Percentiles rank a stretch among this genome's conserved stretches.
Conservation (phyloP, 2,797 vertebrate genomes). For the Amniataba percoides region DNA sequence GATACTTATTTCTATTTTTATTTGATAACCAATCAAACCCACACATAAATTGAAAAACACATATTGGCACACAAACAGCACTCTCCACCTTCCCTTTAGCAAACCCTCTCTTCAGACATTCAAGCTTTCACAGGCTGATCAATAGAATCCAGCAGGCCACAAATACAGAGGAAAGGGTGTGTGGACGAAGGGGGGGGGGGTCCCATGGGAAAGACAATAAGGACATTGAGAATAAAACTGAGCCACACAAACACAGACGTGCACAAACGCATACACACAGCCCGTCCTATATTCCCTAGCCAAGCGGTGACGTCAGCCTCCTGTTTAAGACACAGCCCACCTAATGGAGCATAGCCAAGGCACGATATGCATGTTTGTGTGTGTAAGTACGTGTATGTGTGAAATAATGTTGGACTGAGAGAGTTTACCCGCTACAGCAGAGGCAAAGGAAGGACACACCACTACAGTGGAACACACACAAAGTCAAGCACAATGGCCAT, state of each 20-base stretch:
- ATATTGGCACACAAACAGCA: conserved; percentile 47
- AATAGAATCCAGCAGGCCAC: conserved; percentile 81
- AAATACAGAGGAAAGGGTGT: conserved; percentile 68
- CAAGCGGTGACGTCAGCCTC: conserved; percentile 78
- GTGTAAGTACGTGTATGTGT: conserved; percentile 51
- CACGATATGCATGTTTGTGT: conserved; percentile 50
- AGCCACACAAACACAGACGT: conserved; percentile 53
- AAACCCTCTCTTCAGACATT: conserved; percentile 63
- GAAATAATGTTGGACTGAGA: conserved; percentile 68
- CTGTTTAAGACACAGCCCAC: conserved; percentile 78
- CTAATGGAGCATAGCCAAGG: conserved; percentile 82
- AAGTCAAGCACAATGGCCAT: conserved; percentile 74
- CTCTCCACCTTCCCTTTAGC: conserved; percentile 35
- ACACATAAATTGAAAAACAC: conserved; percentile 45
- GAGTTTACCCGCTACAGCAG: conserved; percentile 57
- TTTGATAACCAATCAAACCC: conserved; percentile 52
- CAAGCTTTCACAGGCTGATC: conserved; percentile 82
- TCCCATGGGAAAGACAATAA: conserved; percentile 78
- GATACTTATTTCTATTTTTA: conserved; percentile 47
- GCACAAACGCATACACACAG: conserved; percentile 49
- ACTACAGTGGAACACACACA: conserved; percentile 68
- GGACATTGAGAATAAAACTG: conserved; percentile 81
- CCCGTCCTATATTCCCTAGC: conserved; percentile 65
- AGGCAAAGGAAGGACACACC: conserved; percentile 71
- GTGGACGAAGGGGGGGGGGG: conserved; percentile 11